Base-by-base conservation (phyloP, 2,797 vertebrate species). In the Tokudaia muenninki region DNA sequence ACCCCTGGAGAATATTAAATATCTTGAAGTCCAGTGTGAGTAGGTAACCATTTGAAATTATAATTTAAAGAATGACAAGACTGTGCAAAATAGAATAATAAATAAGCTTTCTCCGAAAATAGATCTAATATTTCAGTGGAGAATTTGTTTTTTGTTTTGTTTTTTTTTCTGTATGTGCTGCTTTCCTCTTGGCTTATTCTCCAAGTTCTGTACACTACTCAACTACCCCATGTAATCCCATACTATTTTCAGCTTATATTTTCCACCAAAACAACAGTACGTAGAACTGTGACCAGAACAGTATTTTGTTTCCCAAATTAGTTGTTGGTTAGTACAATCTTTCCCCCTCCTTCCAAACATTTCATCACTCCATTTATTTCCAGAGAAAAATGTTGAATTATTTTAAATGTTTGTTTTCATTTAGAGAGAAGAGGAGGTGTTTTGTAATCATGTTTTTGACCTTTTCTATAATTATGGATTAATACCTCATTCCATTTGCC, bases 301-400 rank as follows among this genome's bases (percentile, higher is more conserved):
- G 21, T 79, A 79, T 55, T 90, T 92, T 52, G 26, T 94, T 37
- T 91, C 47, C 9, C 41, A 65, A 24, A 41, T 91, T 91, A 83
- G 57, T 13, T 55, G 74, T 87, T 63, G 3, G 0, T 50, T 59
- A 1, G 65, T 65, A 83, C 0, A 93, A n/a, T 57, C 3, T 29
- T 80, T 0, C 34, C 10, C 10, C 5, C 7, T 70, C n/a, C 7
- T 94, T 61, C 5, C 0, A 79, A 90, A 11, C 16, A 80, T 80
- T 70, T 47, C 9, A 81, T 59, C 31, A 17, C 8, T 70, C 34
- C 29, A 59, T n/a, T 95, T 67, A 90, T 87, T 94, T 67, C 4
- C 9, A 63, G 55, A 86, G 11, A 13, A 92, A 89, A 92, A 26
- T 65, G 10, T 4, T 4, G 44, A 55, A 26, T 14, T 29, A 44